Conservation (phyloP, 2,797 vertebrate species). For the Phoeniculus purpureus region DNA sequence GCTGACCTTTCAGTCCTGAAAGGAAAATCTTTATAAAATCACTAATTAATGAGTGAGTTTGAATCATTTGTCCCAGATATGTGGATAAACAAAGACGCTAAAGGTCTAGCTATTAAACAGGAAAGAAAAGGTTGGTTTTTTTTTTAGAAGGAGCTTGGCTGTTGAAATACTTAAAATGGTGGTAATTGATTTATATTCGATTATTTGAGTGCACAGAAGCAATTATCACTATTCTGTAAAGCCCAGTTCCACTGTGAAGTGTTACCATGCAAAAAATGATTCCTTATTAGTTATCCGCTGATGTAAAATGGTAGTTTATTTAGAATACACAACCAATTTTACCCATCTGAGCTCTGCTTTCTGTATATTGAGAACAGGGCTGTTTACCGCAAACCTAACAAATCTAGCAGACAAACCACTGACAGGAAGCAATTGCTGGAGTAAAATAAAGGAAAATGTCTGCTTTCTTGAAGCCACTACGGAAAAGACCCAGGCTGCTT, state of each 20-base stretch:
- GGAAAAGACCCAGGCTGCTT: background rate
- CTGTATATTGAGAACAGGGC: background rate
- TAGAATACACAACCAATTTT: background rate
- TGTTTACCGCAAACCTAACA: background rate
- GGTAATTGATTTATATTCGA: conserved; percentile 48
- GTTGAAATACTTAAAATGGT: conserved; percentile 31
- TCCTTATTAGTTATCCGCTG: background rate
- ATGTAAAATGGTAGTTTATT: background rate
- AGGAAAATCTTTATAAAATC: conserved; percentile 57
- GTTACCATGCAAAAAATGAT: conserved; percentile 25
- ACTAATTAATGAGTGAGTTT: conserved; percentile 59
- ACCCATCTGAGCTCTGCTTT: background rate
- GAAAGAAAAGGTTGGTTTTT: conserved; percentile 9
- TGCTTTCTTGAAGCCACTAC: background rate
- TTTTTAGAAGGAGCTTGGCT: background rate
- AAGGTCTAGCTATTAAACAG: conserved; percentile 61
- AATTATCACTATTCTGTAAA: conserved; percentile 35
- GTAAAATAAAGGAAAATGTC: background rate
- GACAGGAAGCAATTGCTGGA: background rate
- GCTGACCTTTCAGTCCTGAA: conserved; percentile 67
- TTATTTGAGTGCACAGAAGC: conserved; percentile 49
- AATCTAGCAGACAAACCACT: background rate
- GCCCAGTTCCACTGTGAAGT: background rate
- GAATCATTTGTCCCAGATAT: conserved; percentile 47
- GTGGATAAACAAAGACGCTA: conserved; percentile 53